phyloP scores from a whole-genome alignment of 1,140 invertebrate species.

The Drosophila rufa region DNA sequence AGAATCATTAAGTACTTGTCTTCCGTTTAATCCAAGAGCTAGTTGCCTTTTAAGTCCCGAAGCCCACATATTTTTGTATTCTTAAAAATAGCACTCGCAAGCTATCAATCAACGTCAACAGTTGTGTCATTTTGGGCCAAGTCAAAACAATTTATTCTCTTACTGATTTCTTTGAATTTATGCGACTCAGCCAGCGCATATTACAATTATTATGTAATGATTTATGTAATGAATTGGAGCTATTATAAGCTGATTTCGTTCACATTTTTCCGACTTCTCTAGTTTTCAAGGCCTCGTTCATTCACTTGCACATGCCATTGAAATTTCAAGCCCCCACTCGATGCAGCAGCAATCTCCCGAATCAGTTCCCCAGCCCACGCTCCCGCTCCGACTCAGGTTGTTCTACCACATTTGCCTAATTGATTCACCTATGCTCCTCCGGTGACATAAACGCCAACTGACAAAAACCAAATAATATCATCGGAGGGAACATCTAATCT shows the following conservation, averaged over 20 bases:
- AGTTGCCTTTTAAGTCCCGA: constrained; percentile 12
- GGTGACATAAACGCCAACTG: constrained; percentile 71
- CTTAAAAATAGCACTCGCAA: not conserved
- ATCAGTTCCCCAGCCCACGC: constrained; percentile 33
- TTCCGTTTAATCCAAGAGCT: not conserved
- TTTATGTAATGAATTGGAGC: not conserved
- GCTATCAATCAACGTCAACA: constrained; percentile 12
- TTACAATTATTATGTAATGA: not conserved
- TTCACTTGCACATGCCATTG: constrained; percentile 54
- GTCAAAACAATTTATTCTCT: constrained; percentile 4
- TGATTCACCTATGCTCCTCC: constrained; percentile 64
- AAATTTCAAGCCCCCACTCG: constrained; percentile 42
- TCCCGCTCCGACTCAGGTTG: constrained; percentile 5
- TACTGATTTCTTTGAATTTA: not conserved
- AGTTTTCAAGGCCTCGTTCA: constrained; percentile 36
- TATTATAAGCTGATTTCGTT: not conserved
- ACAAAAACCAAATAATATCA: constrained; percentile 56
- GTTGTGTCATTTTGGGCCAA: not conserved
- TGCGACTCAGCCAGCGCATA: not conserved
- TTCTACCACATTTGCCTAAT: constrained; percentile 51
- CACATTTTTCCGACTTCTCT: constrained; percentile 1
- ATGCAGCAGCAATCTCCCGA: constrained; percentile 33
- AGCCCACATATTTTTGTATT: not conserved
- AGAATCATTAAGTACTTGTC: not conserved
- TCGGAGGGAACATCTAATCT: constrained; percentile 53